Evolutionary conservation across 2,888 invertebrate species (phyloP).

Genomic region (Yponomeuta evonymella): DNA sequence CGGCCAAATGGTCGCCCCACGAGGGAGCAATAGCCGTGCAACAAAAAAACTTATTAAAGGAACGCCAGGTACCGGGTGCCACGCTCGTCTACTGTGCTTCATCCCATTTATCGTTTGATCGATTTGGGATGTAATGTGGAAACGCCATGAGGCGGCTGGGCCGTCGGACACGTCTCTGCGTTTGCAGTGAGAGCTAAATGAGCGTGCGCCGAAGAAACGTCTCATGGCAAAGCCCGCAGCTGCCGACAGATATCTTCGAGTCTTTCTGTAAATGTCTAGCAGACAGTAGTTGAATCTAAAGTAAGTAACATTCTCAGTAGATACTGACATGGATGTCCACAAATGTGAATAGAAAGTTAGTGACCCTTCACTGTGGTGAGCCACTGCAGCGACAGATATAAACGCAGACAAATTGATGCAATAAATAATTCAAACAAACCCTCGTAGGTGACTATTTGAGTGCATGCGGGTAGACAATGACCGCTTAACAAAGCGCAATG

Average conservation of each 20-base stretch:
- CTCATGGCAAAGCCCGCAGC: background rate
- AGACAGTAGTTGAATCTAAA: background rate
- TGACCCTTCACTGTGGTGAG: slow-evolving; percentile 6
- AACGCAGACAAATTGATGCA: slow-evolving; percentile 31
- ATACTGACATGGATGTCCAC: background rate
- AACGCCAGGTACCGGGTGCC: slow-evolving; percentile 53
- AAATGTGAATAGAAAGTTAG: slow-evolving; percentile 11
- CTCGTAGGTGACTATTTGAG: slow-evolving; percentile 23
- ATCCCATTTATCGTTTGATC: slow-evolving; percentile 28
- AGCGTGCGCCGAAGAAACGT: background rate
- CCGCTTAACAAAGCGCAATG: slow-evolving; percentile 40
- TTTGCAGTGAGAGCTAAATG: slow-evolving; percentile 13
- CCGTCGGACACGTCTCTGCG: slow-evolving; percentile 2
- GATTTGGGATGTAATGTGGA: slow-evolving; percentile 18
- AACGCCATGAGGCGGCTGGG: background rate
- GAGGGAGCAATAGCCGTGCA: slow-evolving; percentile 59
- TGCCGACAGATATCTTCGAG: background rate
- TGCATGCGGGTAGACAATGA: slow-evolving; percentile 45
- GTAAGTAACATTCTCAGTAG: too few relatives aligned
- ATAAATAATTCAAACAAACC: slow-evolving; percentile 24
- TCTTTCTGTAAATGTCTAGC: too few relatives aligned
- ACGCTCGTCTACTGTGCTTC: slow-evolving; percentile 9
- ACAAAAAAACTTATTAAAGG: slow-evolving; percentile 54
- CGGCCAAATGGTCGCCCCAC: slow-evolving; percentile 64
- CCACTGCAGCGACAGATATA: slow-evolving; percentile 23